Percentiles rank a stretch among this genome's conserved stretches.
These are phyloP conservation scores for Choloepus didactylus DNA, from an alignment of 2,797 vertebrate species.

Conservation along the genomic window DNA sequence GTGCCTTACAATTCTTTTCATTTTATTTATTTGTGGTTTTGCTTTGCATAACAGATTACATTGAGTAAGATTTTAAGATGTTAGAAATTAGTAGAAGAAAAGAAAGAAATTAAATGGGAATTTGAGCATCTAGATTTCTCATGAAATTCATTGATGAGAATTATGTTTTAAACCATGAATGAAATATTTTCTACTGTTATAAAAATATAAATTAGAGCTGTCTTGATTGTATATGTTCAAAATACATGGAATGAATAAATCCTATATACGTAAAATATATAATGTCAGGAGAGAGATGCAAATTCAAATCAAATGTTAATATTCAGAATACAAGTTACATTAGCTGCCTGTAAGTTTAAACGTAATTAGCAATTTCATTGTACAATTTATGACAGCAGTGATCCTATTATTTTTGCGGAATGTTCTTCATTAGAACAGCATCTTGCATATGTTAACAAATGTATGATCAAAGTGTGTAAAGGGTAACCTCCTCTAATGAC, in stretches of 20 bases:
- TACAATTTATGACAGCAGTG: conserved; percentile 38
- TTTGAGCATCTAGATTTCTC: neutral
- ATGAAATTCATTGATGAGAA: neutral
- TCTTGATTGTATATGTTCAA: neutral
- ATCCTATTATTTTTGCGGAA: neutral
- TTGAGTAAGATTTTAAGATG: neutral
- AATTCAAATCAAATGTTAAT: conserved; percentile 33
- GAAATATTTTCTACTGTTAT: neutral
- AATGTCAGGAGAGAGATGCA: neutral
- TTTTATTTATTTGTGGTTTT: neutral
- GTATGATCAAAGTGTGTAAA: conserved; percentile 62
- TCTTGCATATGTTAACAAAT: conserved; percentile 56
- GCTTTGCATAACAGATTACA: neutral
- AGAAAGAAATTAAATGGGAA: neutral
- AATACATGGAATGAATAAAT: neutral
- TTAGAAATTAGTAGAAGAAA: neutral
- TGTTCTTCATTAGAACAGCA: conserved; percentile 35
- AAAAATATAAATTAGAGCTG: neutral
- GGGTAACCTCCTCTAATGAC: neutral
- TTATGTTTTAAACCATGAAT: conserved; percentile 23
- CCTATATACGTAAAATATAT: neutral
- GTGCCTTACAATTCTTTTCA: neutral
- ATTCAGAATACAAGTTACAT: conserved; percentile 26
- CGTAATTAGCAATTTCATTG: conserved; percentile 68
- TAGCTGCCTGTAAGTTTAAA: conserved; percentile 57